A percentile compares a stretch with the other conserved stretches of the same genome.
Evolutionary conservation across 2,888 invertebrate species (phyloP).

Genomic region (Ariolimax columbianus): DNA sequence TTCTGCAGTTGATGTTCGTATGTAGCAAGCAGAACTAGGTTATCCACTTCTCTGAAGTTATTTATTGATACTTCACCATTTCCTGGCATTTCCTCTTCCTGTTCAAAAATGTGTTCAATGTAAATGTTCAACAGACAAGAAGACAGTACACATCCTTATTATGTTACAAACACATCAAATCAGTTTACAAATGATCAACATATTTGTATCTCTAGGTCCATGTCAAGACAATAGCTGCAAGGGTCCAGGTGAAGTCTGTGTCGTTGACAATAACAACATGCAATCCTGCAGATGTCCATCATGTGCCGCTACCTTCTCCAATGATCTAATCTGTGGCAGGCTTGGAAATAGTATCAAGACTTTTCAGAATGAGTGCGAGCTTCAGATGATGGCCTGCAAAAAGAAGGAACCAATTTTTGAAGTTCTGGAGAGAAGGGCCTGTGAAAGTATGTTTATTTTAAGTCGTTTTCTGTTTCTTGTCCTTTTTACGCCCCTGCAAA

Average conservation of each 20-base stretch:
- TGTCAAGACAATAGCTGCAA: slow-evolving; percentile 13
- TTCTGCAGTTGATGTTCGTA: too few relatives aligned
- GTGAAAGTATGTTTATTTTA: slow-evolving; percentile 48
- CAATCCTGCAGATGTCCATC: slow-evolving; percentile 39
- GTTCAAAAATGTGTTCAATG: too few relatives aligned
- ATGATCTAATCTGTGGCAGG: slow-evolving; percentile 32
- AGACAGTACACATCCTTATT: too few relatives aligned
- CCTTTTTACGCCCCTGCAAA: too few relatives aligned
- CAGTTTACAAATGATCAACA: too few relatives aligned
- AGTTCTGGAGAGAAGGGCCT: slow-evolving; percentile 46
- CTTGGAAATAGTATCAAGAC: slow-evolving; percentile 37
- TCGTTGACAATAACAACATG: neutral
- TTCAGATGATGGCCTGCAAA: slow-evolving; percentile 45
- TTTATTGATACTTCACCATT: too few relatives aligned
- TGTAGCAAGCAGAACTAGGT: too few relatives aligned
- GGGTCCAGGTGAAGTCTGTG: slow-evolving; percentile 39
- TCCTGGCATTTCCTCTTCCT: too few relatives aligned
- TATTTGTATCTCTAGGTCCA: slow-evolving; percentile 25
- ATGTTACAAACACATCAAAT: too few relatives aligned
- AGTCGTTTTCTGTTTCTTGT: too few relatives aligned
- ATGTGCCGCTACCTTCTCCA: slow-evolving; percentile 7
- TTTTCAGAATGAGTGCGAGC: slow-evolving; percentile 50
- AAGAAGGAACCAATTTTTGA: slow-evolving; percentile 18
- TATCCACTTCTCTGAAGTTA: too few relatives aligned
- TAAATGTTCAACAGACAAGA: too few relatives aligned